Percentiles rank a stretch among this genome's conserved stretches.
phyloP scores from a whole-genome alignment of 2,797 vertebrate genomes.

The Streptopelia turtur region DNA sequence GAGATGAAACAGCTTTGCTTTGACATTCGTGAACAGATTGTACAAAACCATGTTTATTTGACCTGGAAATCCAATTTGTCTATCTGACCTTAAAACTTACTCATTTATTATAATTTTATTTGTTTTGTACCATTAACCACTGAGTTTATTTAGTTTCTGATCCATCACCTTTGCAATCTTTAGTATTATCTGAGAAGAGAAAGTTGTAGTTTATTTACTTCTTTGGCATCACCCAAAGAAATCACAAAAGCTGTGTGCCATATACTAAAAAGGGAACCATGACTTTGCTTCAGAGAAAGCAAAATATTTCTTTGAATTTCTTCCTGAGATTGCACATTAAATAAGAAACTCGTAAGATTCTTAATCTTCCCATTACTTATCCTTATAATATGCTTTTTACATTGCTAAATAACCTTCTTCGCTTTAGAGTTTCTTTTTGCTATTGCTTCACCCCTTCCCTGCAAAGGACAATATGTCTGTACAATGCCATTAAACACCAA shows the following conservation, averaged over 20 bases:
- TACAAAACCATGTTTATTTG: background rate
- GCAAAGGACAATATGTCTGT: background rate
- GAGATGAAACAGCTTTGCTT: constrained; percentile 50
- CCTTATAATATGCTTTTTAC: background rate
- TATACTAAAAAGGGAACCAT: background rate
- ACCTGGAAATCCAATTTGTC: background rate
- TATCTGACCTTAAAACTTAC: background rate
- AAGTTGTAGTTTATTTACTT: background rate
- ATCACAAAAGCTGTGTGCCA: background rate
- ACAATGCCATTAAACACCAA: constrained; percentile 17
- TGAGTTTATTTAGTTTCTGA: background rate
- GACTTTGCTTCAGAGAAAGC: constrained; percentile 7
- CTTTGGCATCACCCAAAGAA: background rate
- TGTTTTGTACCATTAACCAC: background rate
- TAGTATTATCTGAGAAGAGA: background rate
- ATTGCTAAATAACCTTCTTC: background rate
- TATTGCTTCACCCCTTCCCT: background rate
- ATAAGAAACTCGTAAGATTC: background rate
- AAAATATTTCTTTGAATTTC: background rate
- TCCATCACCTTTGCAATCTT: background rate
- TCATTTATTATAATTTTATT: background rate
- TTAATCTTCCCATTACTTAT: background rate
- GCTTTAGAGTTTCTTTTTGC: background rate
- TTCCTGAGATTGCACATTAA: background rate
- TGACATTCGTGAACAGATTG: background rate